Evolutionary conservation across 2,113 vertebrate species (phyloP).

Genomic region (Acanthisitta chloris): DNA sequence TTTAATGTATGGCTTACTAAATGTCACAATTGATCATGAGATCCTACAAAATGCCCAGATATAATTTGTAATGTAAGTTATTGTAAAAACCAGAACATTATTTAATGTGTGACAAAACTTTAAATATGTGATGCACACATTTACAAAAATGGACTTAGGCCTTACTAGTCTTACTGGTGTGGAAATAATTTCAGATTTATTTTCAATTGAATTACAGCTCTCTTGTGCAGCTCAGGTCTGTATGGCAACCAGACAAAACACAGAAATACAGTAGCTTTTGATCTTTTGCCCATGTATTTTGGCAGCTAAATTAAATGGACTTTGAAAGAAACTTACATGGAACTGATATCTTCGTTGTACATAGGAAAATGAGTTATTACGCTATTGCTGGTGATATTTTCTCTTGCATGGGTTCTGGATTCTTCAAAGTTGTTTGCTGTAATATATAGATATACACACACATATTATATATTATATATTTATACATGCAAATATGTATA

Average conservation of each 20-base stretch:
- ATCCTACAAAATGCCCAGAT: background rate
- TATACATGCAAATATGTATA: background rate
- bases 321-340: background rate
- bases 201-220: background rate
- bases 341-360: background rate
- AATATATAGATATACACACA: background rate
- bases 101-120: background rate
- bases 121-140: background rate
- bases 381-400: background rate
- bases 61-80: background rate
- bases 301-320: background rate
- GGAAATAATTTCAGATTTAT: background rate
- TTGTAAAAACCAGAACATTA: background rate
- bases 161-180: background rate
- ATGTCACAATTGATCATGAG: background rate
- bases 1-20: background rate
- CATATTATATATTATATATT: background rate
- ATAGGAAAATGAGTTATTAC: background rate
- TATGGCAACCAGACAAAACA: background rate
- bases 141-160: background rate
- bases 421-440: background rate
- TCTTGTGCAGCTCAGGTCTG: background rate
- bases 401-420: background rate
- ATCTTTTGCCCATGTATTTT: background rate
- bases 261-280: background rate